phyloP scores from a whole-genome alignment of 2,797 vertebrate species.

The Mus minutoides region DNA sequence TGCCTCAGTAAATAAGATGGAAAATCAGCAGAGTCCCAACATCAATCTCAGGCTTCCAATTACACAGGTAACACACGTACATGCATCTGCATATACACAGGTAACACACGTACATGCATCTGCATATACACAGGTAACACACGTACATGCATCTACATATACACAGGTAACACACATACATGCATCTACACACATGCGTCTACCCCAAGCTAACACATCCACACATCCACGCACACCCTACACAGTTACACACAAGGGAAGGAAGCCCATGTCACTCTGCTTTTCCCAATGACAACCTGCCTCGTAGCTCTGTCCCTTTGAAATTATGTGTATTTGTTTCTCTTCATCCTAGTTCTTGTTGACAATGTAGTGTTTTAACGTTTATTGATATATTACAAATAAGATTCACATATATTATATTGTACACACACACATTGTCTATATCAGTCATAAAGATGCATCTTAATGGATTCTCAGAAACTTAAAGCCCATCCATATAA shows the following conservation, averaged over 20 bases:
- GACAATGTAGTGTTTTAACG: not conserved
- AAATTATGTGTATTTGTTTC: not conserved
- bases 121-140: too few relatives aligned
- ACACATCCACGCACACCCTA: too few relatives aligned
- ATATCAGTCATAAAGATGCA: not conserved
- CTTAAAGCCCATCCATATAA: not conserved
- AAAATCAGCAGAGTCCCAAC: not conserved
- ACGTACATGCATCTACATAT: not conserved
- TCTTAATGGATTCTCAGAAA: not conserved
- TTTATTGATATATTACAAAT: not conserved
- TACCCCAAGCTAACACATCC: not conserved
- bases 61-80: not conserved
- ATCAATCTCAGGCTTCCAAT: not conserved
- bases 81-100: too few relatives aligned
- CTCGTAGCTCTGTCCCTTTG: not conserved
- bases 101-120: not conserved
- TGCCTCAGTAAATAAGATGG: not conserved
- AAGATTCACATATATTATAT: not conserved
- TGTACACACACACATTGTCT: not conserved
- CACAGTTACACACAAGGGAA: not conserved
- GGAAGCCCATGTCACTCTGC: not conserved
- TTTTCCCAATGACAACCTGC: too few relatives aligned
- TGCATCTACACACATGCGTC: too few relatives aligned
- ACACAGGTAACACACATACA: not conserved
- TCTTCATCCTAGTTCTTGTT: not conserved